Evolutionary conservation across 2,113 vertebrate genomes (phyloP).

Genomic region (Zingel zingel): DNA sequence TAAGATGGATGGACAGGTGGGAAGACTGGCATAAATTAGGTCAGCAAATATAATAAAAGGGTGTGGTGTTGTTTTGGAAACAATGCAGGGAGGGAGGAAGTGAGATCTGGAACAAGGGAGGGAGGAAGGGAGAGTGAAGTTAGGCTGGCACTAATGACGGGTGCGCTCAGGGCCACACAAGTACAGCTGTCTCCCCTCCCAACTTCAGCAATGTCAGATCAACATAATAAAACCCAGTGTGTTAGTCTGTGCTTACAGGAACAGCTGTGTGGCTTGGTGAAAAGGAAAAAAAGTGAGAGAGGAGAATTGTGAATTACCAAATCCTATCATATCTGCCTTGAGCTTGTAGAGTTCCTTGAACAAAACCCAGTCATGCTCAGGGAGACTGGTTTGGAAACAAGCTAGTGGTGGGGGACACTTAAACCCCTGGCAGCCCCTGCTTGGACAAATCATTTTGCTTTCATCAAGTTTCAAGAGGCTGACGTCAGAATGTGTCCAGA

Average conservation of each 20-base stretch:
- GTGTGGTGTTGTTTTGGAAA: conserved; percentile 65
- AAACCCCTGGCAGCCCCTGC: conserved; percentile 52
- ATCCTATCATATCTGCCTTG: conserved; percentile 14
- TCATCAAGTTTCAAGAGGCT: conserved; percentile 67
- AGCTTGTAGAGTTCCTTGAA: conserved; percentile 35
- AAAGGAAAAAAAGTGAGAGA: conserved; percentile 18
- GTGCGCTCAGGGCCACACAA: conserved; percentile 75
- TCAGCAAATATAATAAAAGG: conserved; percentile 53
- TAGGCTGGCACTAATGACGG: conserved; percentile 81
- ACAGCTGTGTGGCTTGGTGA: conserved; percentile 70
- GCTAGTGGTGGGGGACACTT: conserved; percentile 43
- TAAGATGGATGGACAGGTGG: conserved; percentile 64
- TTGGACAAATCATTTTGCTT: conserved; percentile 54
- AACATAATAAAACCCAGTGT: conserved; percentile 72
- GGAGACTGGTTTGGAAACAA: conserved; percentile 10
- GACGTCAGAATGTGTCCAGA: conserved; percentile 71
- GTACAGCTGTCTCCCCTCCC: conserved; percentile 77
- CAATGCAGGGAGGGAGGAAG: conserved; percentile 49
- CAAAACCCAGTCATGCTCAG: conserved; percentile 34
- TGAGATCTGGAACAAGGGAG: conserved; percentile 47
- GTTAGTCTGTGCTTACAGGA: conserved; percentile 59
- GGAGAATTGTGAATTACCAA: conserved; percentile 32
- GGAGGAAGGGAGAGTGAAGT: conserved; percentile 61
- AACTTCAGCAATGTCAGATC: conserved; percentile 68
- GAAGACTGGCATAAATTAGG: conserved; percentile 54